A percentile compares a stretch with the other conserved stretches of the same genome.
phyloP scores from a whole-genome alignment of 1,140 invertebrate genomes.

The Glomeris maerens region DNA sequence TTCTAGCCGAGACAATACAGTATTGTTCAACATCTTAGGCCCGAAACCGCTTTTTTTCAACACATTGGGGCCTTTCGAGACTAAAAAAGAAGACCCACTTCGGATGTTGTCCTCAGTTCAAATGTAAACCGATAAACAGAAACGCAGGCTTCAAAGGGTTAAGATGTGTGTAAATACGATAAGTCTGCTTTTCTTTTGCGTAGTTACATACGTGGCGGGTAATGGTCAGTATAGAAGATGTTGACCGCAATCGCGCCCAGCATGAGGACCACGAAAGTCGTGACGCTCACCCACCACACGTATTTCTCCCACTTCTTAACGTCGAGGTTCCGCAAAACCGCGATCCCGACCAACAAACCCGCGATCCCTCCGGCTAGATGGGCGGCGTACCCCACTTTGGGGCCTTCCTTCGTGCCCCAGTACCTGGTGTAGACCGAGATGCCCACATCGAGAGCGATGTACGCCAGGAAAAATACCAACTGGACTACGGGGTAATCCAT shows the following conservation, averaged over 20 bases:
- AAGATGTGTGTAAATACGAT: too few relatives aligned
- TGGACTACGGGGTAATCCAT: conserved; percentile 77
- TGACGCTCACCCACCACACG: conserved; percentile 67
- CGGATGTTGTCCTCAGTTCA: too few relatives aligned
- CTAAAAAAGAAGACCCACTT: too few relatives aligned
- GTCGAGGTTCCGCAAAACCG: conserved; percentile 74
- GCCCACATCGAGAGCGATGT: conserved; percentile 59
- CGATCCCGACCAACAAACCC: conserved; percentile 83
- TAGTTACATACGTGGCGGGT: conserved; percentile 27
- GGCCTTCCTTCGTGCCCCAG: conserved; percentile 35
- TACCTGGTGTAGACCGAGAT: conserved; percentile 70
- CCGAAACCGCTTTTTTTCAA: too few relatives aligned
- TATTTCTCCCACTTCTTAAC: conserved; percentile 67
- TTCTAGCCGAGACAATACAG: too few relatives aligned
- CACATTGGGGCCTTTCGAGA: too few relatives aligned
- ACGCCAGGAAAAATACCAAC: conserved; percentile 55
- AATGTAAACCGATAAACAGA: too few relatives aligned
- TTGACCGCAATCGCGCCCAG: conserved; percentile 59
- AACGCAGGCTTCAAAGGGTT: too few relatives aligned
- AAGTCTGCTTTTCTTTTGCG: too few relatives aligned
- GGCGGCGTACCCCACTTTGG: conserved; percentile 56
- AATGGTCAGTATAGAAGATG: conserved; percentile 44
- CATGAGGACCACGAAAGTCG: conserved; percentile 59
- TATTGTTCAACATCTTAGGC: too few relatives aligned
- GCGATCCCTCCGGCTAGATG: conserved; percentile 75